Evolutionary conservation across 2,797 vertebrate species (phyloP), one percentile per base, ranked within the genome.

Genomic region (Danio tinwini): DNA sequence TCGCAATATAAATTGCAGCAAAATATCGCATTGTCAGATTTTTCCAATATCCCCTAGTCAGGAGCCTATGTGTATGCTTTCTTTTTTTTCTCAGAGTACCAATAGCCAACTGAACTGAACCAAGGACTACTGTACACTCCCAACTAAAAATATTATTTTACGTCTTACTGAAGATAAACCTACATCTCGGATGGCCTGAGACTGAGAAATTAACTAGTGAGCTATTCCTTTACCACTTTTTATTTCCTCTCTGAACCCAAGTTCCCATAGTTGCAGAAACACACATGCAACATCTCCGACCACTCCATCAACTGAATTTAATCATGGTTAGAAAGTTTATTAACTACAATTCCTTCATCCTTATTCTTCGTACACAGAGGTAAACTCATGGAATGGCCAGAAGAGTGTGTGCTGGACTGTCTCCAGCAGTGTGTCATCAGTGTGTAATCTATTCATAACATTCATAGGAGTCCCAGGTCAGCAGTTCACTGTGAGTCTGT

Each of bases 361-460:
- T 59, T 7, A 21, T 50, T 58, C 49, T 40, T 42, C 67, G 40
- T 19, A 76, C 29, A 52, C 13, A 58, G 19, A 68, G 10, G 16
- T 37, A 49, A 69, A 17, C 16, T 39, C 37, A 78, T 53, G 14
- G 68, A 70, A 5, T 21, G 17, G 49, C 5, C n/a, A 37, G 7
- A 13, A 8, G 49, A 59, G 7, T 21, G 44, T 3, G 17, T 63
- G 40, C 39, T 85, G 82, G 82, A 78, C 19, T 10, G 6, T 21
- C 12, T 83, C 76, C 84, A 83, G 19, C 64, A 13, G 13, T 45
- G n/a, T 67, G 78, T 82, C 83, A 13, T 64, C 76, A 74, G 68
- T 17, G 72, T 80, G 76, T 82, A 83, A 85, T 83, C 85, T 78
- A 85, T 85, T 78, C 42, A 64, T 42, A 62, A 10, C 6, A 64